Evolutionary conservation across 2,888 invertebrate genomes (phyloP).

Genomic region (Panorpa germanica): DNA sequence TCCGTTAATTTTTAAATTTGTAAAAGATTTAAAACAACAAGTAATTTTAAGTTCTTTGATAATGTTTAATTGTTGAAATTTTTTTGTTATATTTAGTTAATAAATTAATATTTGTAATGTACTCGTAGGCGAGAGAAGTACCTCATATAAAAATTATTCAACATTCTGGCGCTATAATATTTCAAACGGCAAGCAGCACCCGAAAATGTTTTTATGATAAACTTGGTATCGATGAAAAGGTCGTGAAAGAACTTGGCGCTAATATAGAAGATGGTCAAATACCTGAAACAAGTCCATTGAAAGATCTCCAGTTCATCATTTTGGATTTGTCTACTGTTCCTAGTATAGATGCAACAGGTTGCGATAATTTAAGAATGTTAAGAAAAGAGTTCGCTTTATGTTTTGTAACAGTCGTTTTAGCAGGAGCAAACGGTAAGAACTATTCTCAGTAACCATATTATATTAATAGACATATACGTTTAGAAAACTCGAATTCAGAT

Average conservation of each 20-base stretch:
- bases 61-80: too few relatives aligned
- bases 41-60: too few relatives aligned
- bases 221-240: conserved; percentile 23
- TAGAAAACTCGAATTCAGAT: not conserved
- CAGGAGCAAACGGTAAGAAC: conserved; percentile 29
- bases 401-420: conserved; percentile 31
- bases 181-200: conserved; percentile 38
- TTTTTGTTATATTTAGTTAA: not conserved
- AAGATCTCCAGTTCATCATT: conserved; percentile 22
- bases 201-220: conserved; percentile 30
- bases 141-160: conserved; percentile 46
- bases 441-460: conserved; percentile 13
- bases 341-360: conserved; percentile 43
- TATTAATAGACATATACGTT: not conserved
- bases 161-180: conserved; percentile 46
- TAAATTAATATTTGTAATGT: conserved; percentile 3
- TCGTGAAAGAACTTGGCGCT: conserved; percentile 5
- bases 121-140: conserved; percentile 33
- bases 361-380: conserved; percentile 30
- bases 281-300: conserved; percentile 4
- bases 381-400: conserved; percentile 30
- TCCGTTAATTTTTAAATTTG: too few relatives aligned
- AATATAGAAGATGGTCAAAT: conserved; percentile 2
- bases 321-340: conserved; percentile 42
- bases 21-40: too few relatives aligned